Percentiles rank a stretch among this genome's conserved stretches.
These are phyloP conservation scores for Pollenia amentaria DNA, from an alignment of 2,888 invertebrate species.

Conservation along the genomic window DNA sequence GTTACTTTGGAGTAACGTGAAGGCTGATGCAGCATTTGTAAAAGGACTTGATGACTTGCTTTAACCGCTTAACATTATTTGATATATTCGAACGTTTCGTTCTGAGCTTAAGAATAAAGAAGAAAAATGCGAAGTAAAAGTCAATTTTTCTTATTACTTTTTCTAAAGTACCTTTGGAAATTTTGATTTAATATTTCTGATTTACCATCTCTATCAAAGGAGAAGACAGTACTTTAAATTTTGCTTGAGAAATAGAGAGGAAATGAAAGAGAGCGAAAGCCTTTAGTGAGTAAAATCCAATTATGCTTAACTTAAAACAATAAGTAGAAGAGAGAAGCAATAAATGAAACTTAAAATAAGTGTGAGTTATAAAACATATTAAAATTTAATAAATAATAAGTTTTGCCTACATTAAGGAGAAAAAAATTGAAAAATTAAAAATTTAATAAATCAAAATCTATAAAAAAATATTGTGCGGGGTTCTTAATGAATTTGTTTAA, in stretches of 20 bases:
- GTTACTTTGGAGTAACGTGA: too few relatives aligned
- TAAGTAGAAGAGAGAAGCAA: not conserved
- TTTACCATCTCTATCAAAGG: slow-evolving; percentile 1
- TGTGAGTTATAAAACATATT: slow-evolving; percentile 17
- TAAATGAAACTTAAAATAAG: slow-evolving; percentile 2
- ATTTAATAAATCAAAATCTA: not conserved
- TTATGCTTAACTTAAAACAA: slow-evolving; percentile 1
- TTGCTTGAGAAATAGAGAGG: not conserved
- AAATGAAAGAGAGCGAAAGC: not conserved
- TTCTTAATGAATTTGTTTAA: too few relatives aligned
- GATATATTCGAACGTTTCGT: too few relatives aligned
- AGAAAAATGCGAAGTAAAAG: too few relatives aligned
- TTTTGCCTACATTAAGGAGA: slow-evolving; percentile 39
- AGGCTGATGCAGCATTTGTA: too few relatives aligned
- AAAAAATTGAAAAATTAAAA: not conserved
- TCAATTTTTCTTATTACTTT: too few relatives aligned
- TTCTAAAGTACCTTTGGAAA: too few relatives aligned
- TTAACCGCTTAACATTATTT: too few relatives aligned
- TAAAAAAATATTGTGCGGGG: not conserved
- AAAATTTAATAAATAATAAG: slow-evolving; percentile 47
- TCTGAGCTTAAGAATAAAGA: too few relatives aligned
- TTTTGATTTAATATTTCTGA: too few relatives aligned
- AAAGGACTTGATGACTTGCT: too few relatives aligned
- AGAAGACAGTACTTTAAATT: not conserved
- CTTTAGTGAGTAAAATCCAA: slow-evolving; percentile 1